Conservation (phyloP, 2,888 invertebrate species). For the Melinaea marsaeus region DNA sequence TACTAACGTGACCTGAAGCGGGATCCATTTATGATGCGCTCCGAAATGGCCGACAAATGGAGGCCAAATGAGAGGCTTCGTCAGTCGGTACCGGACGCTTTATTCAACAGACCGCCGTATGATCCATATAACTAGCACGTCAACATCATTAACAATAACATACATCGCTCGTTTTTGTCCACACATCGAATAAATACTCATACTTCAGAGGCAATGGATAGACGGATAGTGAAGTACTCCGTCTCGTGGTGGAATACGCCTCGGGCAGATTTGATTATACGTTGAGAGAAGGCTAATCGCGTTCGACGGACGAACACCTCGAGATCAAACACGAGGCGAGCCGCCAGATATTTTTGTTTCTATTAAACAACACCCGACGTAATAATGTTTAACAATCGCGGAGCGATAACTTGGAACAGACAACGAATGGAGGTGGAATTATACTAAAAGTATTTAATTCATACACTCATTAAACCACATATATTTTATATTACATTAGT, state of each 20-base stretch:
- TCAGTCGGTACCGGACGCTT: constrained; percentile 64
- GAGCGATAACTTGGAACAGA: constrained; percentile 73
- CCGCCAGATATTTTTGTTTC: constrained; percentile 79
- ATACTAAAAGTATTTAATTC: no score
- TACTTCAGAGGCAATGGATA: constrained; percentile 43
- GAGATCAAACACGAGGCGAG: constrained; percentile 78
- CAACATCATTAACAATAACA: not conserved
- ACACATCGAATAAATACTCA: not conserved
- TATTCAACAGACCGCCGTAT: constrained; percentile 56
- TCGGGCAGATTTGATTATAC: constrained; percentile 77
- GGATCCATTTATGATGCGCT: constrained; percentile 76
- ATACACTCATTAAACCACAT: no score
- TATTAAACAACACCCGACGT: constrained; percentile 79
- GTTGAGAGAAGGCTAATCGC: constrained; percentile 78
- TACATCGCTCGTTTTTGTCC: constrained; percentile 24
- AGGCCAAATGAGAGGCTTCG: constrained; percentile 77
- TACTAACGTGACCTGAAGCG: constrained; percentile 73
- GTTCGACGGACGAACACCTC: constrained; percentile 78
- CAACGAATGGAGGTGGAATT: constrained; percentile 42
- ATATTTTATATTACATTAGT: no score
- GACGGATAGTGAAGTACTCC: constrained; percentile 28
- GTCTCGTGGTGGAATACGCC: constrained; percentile 52
- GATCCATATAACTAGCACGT: constrained; percentile 33
- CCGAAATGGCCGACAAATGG: constrained; percentile 78
- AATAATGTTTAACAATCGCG: constrained; percentile 79